Evolutionary conservation across 37 sponge, comb jelly and placozoan genomes (phyloP), one percentile per base, ranked within the genome.

Genomic region (Lycopodina hypogea): DNA sequence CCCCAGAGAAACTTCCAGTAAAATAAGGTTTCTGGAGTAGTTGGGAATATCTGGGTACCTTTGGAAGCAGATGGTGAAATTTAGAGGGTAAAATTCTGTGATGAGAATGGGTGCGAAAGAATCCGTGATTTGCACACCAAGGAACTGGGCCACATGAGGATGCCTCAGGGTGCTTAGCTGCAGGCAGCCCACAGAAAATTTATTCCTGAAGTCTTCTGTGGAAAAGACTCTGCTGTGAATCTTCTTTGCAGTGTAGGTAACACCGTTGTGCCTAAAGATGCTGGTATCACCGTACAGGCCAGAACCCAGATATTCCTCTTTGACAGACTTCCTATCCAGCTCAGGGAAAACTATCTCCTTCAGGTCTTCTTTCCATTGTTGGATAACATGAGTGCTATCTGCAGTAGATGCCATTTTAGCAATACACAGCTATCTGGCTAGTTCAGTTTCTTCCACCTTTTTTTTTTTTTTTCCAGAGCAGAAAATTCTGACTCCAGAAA

Each of bases 81-180:
- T 78, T 15, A 84, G 38, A 42, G 84, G 84, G 15, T 69, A 26
- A 0, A 61, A 23, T 30, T 84, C 84, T 15, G 50, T 51, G 37
- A 77, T 58, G 38, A 84, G 71, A 7, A 51, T 42, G 18, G 82
- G 73, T 35, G 71, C 29, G 24, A n/a, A 40, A 37, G 32, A n/a
- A 2, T 68, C 36, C 68, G 42, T 64, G 62, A 77, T 26, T 2
- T 53, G 50, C 14, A 77, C 78, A 8, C 84, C 84, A 17, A 84
- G 48, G 23, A 84, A 37, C 69, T 84, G 84, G 3, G 69, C 71
- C 1, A 84, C 0, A 59, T 77, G 56, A 21, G 84, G 84, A 34
- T 84, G 84, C 14, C 84, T 58, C 19, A 84, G 33, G 0, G 61
- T 7, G 24, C 77, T 56, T 35, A 77, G 36, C 45, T 37, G 51